phyloP scores from a whole-genome alignment of 2,797 vertebrate genomes.

The Rhinogobio ventralis region DNA sequence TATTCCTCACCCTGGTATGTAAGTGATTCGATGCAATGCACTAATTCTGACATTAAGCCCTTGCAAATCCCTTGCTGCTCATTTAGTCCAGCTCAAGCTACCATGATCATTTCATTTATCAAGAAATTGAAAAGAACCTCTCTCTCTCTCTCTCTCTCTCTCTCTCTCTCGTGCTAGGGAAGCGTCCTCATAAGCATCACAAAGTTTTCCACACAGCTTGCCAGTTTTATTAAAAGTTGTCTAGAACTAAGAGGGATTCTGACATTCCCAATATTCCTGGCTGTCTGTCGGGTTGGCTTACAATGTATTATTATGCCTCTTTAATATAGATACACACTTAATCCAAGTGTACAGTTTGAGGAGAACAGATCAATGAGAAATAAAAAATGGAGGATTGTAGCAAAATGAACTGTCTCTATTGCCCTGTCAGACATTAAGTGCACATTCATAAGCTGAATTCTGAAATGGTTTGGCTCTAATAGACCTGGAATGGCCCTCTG shows the following conservation, averaged over 20 bases:
- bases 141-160: background rate
- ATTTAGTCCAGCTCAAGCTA: slow-evolving; percentile 29
- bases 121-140: background rate
- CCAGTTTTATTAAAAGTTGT: slow-evolving; percentile 45
- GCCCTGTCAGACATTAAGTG: slow-evolving; percentile 34
- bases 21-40: slow-evolving; percentile 18
- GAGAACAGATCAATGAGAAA: slow-evolving; percentile 25
- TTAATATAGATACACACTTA: slow-evolving; percentile 25
- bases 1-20: background rate
- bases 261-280: slow-evolving; percentile 30
- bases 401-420: slow-evolving; percentile 13
- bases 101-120: slow-evolving; percentile 29
- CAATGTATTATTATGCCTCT: slow-evolving; percentile 14
- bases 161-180: background rate
- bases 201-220: slow-evolving; percentile 29
- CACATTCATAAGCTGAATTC: slow-evolving; percentile 45
- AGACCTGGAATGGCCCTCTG: slow-evolving; percentile 19
- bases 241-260: slow-evolving; percentile 7
- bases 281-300: slow-evolving; percentile 5
- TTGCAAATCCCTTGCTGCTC: slow-evolving; percentile 26
- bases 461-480: slow-evolving; percentile 37
- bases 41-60: slow-evolving; percentile 23
- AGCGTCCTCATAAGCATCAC: slow-evolving; percentile 9
- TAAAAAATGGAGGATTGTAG: slow-evolving; percentile 1
- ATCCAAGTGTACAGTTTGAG: slow-evolving; percentile 35